Evolutionary conservation across 2,888 invertebrate genomes (phyloP).

Genomic region (Antheraea yamamai): DNA sequence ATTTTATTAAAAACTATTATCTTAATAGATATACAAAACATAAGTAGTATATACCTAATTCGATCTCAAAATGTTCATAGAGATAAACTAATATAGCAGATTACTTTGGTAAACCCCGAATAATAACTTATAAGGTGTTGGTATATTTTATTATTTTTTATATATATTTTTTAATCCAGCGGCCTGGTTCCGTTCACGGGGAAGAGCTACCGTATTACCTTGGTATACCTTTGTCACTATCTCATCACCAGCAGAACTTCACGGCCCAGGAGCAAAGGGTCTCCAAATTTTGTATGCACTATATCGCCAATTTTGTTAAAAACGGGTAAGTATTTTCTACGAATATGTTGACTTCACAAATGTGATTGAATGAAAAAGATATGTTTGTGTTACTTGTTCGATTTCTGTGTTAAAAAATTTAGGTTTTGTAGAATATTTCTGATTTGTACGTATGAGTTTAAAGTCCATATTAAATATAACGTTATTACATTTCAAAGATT

Average conservation of each 20-base stretch:
- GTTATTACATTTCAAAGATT: no score
- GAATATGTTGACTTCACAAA: background rate
- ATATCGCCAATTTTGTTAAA: constrained; percentile 93
- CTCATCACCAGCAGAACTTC: constrained; percentile 87
- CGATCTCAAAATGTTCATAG: background rate
- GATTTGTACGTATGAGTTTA: no score
- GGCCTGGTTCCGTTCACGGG: constrained; percentile 91
- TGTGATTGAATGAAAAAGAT: background rate
- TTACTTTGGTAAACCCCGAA: background rate
- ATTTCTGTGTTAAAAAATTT: no score
- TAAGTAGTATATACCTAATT: background rate
- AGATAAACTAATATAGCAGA: background rate
- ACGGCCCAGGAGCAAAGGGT: constrained; percentile 89
- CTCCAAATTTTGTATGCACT: constrained; percentile 90
- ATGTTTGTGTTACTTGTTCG: background rate
- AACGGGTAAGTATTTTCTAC: constrained; percentile 86
- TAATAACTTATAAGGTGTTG: background rate
- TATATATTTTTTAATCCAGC: constrained; percentile 64
- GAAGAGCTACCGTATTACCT: constrained; percentile 94
- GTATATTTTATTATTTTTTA: background rate
- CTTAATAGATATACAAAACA: background rate
- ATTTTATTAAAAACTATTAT: background rate
- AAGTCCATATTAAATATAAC: no score
- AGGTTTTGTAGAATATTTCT: no score
- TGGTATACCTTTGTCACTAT: constrained; percentile 88